These are phyloP conservation scores for Brachystomella parvula DNA, from an alignment of 1,140 invertebrate genomes.

Conservation along the genomic window DNA sequence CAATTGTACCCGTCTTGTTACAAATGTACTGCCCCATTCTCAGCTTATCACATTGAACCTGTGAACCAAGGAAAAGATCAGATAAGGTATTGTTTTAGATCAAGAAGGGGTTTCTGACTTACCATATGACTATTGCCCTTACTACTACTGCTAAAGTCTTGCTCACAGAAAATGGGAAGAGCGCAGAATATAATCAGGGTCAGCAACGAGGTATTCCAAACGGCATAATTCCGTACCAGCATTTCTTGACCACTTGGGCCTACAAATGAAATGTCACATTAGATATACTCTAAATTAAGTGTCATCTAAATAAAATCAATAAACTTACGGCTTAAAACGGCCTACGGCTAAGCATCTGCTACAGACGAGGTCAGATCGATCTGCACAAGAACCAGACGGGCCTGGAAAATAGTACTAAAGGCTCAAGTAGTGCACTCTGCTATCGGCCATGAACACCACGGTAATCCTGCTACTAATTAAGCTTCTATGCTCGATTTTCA, in stretches of 20 bases:
- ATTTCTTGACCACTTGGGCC: background rate
- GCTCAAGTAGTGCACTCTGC: too few species aligned
- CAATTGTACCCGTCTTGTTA: slow-evolving; percentile 56
- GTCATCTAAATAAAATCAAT: background rate
- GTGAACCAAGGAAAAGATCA: background rate
- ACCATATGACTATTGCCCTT: background rate
- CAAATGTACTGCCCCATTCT: slow-evolving; percentile 74
- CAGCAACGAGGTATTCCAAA: background rate
- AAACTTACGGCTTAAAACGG: background rate
- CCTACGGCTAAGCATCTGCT: too few species aligned
- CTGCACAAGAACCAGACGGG: too few species aligned
- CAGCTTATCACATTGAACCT: background rate
- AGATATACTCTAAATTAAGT: background rate
- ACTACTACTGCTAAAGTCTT: background rate
- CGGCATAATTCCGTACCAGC: background rate
- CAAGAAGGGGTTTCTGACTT: background rate
- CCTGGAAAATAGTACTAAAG: too few species aligned
- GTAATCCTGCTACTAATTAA: too few species aligned
- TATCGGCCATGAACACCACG: too few species aligned
- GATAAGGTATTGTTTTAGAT: background rate
- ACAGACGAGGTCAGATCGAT: too few species aligned
- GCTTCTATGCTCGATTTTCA: too few species aligned
- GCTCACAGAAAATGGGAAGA: background rate
- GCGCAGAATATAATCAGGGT: background rate
- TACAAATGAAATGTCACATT: background rate